phyloP scores from a whole-genome alignment of 1,140 invertebrate genomes.

The Saccostrea cuccullata region DNA sequence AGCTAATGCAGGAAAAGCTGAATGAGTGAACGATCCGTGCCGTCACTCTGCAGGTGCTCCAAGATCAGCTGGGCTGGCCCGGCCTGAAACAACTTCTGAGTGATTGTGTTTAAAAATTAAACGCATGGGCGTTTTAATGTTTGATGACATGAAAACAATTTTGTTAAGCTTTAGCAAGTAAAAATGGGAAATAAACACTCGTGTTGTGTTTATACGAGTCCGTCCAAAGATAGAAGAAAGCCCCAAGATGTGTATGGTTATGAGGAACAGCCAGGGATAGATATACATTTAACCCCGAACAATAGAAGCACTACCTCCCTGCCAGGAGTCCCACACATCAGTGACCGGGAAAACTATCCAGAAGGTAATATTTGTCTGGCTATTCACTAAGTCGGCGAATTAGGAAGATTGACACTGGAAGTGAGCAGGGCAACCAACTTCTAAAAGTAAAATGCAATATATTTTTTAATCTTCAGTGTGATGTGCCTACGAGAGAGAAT shows the following conservation, averaged over 20 bases:
- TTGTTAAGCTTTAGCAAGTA: not conserved
- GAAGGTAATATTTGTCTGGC: not conserved
- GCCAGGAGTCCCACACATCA: constrained; percentile 39
- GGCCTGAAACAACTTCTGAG: not conserved
- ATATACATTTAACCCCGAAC: constrained; percentile 33
- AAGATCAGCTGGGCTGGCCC: constrained; percentile 9
- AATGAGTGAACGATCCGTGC: not conserved
- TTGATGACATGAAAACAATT: not conserved
- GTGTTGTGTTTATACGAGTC: constrained; percentile 39
- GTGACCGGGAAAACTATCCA: constrained; percentile 40
- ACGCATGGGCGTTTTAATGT: not conserved
- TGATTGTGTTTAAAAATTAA: not conserved
- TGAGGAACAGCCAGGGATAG: not conserved
- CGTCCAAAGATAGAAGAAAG: constrained; percentile 30
- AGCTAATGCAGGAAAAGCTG: not conserved
- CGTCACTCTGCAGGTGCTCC: not conserved
- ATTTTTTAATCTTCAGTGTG: too few relatives aligned
- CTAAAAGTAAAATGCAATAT: too few relatives aligned
- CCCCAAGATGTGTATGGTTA: constrained; percentile 23
- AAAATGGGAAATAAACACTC: constrained; percentile 44
- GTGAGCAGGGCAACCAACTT: too few relatives aligned
- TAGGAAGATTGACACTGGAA: too few relatives aligned
- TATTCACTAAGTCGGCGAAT: too few relatives aligned
- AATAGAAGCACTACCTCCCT: constrained; percentile 29
- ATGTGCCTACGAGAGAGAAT: too few relatives aligned